Conservation (phyloP, 2,888 invertebrate species). For the Sceliomorpha sp. region DNA sequence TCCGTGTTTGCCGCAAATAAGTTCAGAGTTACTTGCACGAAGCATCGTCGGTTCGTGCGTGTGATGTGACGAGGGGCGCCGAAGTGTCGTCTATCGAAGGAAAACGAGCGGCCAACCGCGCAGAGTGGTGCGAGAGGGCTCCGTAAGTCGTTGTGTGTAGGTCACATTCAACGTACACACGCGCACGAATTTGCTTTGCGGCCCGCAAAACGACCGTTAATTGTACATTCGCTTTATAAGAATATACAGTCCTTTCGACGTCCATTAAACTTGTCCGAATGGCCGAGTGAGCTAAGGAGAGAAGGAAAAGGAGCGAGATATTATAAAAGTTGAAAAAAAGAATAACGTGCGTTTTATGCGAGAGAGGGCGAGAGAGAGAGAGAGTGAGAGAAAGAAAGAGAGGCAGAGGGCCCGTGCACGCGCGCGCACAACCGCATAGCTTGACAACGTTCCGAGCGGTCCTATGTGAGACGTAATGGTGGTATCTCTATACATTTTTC, state of each 20-base stretch:
- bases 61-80: neutral
- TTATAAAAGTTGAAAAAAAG: too few species aligned
- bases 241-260: too few species aligned
- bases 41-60: constrained; percentile 10
- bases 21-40: constrained; percentile 3
- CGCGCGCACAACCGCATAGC: too few species aligned
- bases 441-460: too few species aligned
- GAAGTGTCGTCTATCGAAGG: neutral
- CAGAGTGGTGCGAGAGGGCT: neutral
- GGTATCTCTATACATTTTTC: too few species aligned
- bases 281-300: too few species aligned
- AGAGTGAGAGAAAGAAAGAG: constrained; percentile 7
- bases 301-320: too few species aligned
- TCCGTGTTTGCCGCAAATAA: constrained; percentile 31
- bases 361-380: constrained; percentile 1
- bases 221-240: too few species aligned
- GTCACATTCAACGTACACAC: constrained; percentile 6
- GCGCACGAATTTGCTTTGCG: neutral
- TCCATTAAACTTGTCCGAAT: too few species aligned
- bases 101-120: neutral
- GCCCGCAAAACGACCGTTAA: too few species aligned
- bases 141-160: too few species aligned
- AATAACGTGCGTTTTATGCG: constrained; percentile 1
- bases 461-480: constrained; percentile 7
- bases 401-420: too few species aligned